Evolutionary conservation across 2,113 vertebrate species (phyloP).

Genomic region (Dolichotis patagonum): DNA sequence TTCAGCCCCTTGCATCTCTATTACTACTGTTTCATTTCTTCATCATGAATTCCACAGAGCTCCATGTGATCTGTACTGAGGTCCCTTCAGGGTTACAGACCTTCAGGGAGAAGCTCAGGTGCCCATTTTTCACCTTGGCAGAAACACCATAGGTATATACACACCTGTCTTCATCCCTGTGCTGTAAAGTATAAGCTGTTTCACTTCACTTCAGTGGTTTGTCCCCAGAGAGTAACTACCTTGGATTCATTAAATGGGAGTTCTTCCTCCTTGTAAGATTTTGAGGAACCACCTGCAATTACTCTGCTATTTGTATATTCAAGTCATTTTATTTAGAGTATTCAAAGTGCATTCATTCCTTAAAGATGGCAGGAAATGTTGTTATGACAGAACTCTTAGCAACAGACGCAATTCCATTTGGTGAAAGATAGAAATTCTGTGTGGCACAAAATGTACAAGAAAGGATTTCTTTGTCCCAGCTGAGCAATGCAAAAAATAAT

Average conservation of each 20-base stretch:
- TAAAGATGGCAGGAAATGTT: constrained; percentile 47
- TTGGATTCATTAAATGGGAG: constrained; percentile 71
- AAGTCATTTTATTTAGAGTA: constrained; percentile 63
- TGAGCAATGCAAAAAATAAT: background rate
- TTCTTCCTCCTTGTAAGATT: background rate
- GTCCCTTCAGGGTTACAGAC: background rate
- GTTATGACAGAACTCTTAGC: constrained; percentile 49
- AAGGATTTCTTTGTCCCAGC: background rate
- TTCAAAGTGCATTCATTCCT: constrained; percentile 74
- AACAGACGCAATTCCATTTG: background rate
- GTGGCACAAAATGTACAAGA: background rate
- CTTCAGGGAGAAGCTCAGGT: background rate
- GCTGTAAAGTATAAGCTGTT: background rate
- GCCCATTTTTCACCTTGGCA: background rate
- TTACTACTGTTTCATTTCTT: background rate
- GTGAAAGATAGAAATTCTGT: background rate
- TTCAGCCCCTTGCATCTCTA: background rate
- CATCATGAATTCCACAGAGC: background rate
- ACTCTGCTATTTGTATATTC: constrained; percentile 14
- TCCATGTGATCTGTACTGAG: background rate
- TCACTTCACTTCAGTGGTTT: background rate
- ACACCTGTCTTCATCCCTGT: background rate
- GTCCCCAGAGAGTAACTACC: background rate
- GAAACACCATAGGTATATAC: background rate
- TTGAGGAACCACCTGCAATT: constrained; percentile 20